Conservation (phyloP, 1,140 invertebrate species). For the Lordiphosa clarofinis region DNA sequence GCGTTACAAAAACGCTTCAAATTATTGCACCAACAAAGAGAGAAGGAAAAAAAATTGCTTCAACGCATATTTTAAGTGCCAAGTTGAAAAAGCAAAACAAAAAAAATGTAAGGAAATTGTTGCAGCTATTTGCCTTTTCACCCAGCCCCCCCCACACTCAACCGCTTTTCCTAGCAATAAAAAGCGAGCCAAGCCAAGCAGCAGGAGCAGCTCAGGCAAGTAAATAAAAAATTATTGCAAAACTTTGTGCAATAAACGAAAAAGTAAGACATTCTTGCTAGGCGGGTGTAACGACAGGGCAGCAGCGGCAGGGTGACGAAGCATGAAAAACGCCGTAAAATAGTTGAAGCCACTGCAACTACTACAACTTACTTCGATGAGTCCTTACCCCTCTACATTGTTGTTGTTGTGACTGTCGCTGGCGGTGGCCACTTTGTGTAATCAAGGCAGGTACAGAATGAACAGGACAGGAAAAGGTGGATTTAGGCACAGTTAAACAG, state of each 20-base stretch:
- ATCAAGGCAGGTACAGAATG: constrained; percentile 57
- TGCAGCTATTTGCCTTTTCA: constrained; percentile 65
- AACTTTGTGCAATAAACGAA: constrained; percentile 74
- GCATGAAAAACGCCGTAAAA: constrained; percentile 72
- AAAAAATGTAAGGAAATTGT: constrained; percentile 58
- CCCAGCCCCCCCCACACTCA: constrained; percentile 28
- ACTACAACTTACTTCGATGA: constrained; percentile 19
- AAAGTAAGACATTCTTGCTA: constrained; percentile 65
- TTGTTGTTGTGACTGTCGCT: constrained; percentile 1
- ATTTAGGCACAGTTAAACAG: constrained; percentile 56
- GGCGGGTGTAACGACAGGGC: neutral
- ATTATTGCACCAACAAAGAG: constrained; percentile 33
- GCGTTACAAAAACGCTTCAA: constrained; percentile 41
- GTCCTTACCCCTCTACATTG: constrained; percentile 10
- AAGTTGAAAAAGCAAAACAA: constrained; percentile 29
- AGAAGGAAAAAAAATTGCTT: constrained; percentile 7
- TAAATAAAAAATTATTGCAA: constrained; percentile 77
- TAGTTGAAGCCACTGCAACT: constrained; percentile 47
- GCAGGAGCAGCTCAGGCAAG: constrained; percentile 34
- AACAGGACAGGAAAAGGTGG: constrained; percentile 24
- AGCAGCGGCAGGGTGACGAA: constrained; percentile 31
- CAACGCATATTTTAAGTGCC: constrained; percentile 73
- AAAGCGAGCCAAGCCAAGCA: constrained; percentile 26
- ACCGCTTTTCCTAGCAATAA: constrained; percentile 55
- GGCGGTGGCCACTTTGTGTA: constrained; percentile 44